A percentile compares a stretch with the other conserved stretches of the same genome.
These are phyloP conservation scores for Muntiacus reevesi DNA, from an alignment of 2,113 vertebrate genomes.

Conservation along the genomic window DNA sequence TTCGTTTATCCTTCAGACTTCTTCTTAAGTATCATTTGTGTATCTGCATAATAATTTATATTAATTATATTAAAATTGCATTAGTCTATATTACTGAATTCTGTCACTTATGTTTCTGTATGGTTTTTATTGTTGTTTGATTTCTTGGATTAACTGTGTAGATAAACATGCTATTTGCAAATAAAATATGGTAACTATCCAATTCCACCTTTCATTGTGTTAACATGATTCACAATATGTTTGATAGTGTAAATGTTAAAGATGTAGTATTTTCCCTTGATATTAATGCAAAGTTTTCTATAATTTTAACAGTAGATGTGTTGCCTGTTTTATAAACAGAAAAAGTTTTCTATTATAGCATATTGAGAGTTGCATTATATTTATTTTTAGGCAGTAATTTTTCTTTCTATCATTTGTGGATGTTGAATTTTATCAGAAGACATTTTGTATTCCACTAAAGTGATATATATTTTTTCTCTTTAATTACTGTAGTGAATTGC, in stretches of 20 bases:
- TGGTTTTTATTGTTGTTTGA: not conserved
- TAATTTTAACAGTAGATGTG: not conserved
- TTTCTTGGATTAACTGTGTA: not conserved
- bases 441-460: not conserved
- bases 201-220: not conserved
- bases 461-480: not conserved
- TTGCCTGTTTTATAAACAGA: not conserved
- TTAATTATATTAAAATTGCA: not conserved
- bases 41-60: not conserved
- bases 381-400: not conserved
- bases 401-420: not conserved
- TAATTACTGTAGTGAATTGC: conserved; percentile 25
- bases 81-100: not conserved
- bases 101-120: not conserved
- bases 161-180: not conserved
- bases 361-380: not conserved
- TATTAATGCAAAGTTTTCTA: not conserved
- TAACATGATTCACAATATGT: not conserved
- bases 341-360: not conserved
- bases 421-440: not conserved
- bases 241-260: not conserved
- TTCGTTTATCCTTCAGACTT: not conserved
- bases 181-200: not conserved
- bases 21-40: not conserved
- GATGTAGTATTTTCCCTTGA: not conserved